Conservation (phyloP, 2,888 invertebrate species). For the Chironomus riparius region DNA sequence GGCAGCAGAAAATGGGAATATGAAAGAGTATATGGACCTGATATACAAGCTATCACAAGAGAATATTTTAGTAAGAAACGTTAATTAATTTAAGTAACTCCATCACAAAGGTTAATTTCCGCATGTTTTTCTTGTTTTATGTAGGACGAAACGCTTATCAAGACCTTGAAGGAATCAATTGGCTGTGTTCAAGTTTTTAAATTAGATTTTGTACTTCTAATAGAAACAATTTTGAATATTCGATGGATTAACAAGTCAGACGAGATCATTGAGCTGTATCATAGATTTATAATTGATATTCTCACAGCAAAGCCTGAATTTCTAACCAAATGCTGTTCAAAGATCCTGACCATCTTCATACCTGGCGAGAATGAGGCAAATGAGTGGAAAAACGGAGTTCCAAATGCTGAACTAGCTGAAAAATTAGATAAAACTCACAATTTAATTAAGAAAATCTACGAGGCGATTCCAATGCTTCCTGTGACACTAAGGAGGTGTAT, state of each 20-base stretch:
- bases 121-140: constrained; percentile 30
- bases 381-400: constrained; percentile 53
- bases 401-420: constrained; percentile 46
- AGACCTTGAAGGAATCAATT: constrained; percentile 48
- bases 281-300: constrained; percentile 56
- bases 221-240: constrained; percentile 52
- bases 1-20: background rate
- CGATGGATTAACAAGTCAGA: constrained; percentile 43
- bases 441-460: constrained; percentile 40
- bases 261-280: constrained; percentile 45
- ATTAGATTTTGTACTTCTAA: constrained; percentile 48
- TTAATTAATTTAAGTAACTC: background rate
- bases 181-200: constrained; percentile 51
- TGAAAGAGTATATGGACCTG: constrained; percentile 6
- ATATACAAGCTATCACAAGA: constrained; percentile 4
- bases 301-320: constrained; percentile 60
- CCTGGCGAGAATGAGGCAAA: constrained; percentile 44
- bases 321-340: constrained; percentile 50
- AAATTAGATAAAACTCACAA: constrained; percentile 57
- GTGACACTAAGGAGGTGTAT: constrained; percentile 58
- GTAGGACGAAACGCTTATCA: constrained; percentile 50
- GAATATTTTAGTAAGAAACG: background rate
- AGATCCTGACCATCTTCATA: constrained; percentile 52
- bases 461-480: constrained; percentile 53
- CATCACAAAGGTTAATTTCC: background rate